phyloP scores from a whole-genome alignment of 2,888 invertebrate genomes.

The Phrixothrix hirtus region DNA sequence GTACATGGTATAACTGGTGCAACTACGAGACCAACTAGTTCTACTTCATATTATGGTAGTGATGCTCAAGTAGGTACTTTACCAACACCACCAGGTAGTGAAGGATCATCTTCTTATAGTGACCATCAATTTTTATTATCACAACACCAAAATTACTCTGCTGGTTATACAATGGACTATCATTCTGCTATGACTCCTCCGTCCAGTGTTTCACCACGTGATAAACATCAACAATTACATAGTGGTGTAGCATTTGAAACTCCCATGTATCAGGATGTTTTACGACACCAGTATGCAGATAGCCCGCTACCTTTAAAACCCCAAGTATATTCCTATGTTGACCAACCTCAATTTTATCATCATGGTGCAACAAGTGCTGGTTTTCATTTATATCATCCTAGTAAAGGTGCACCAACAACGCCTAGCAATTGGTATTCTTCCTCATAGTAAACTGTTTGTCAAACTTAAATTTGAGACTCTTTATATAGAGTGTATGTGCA shows the following conservation, averaged over 20 bases:
- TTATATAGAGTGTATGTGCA: slow-evolving; percentile 32
- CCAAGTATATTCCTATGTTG: slow-evolving; percentile 80
- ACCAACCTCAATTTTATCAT: slow-evolving; percentile 87
- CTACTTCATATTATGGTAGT: slow-evolving; percentile 54
- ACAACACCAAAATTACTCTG: slow-evolving; percentile 65
- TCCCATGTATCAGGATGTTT: slow-evolving; percentile 59
- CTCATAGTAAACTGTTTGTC: slow-evolving; percentile 50
- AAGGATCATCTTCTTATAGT: slow-evolving; percentile 74
- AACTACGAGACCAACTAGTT: slow-evolving; percentile 45
- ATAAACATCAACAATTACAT: slow-evolving; percentile 71
- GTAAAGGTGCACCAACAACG: slow-evolving; percentile 60
- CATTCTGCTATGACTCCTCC: slow-evolving; percentile 96
- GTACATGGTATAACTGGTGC: slow-evolving; percentile 64
- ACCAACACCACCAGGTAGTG: slow-evolving; percentile 89
- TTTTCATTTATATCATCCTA: slow-evolving; percentile 86
- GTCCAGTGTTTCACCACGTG: slow-evolving; percentile 93
- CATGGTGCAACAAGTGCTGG: slow-evolving; percentile 70
- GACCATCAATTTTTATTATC: slow-evolving; percentile 65
- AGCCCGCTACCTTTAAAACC: slow-evolving; percentile 82
- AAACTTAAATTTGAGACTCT: slow-evolving; percentile 14
- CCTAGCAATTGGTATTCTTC: slow-evolving; percentile 57
- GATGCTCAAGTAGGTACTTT: slow-evolving; percentile 73
- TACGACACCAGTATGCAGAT: slow-evolving; percentile 66
- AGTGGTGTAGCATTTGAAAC: slow-evolving; percentile 58
- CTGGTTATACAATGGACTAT: slow-evolving; percentile 73